Evolutionary conservation across 1,140 invertebrate genomes (phyloP).

Genomic region (Campoletis sonorensis): DNA sequence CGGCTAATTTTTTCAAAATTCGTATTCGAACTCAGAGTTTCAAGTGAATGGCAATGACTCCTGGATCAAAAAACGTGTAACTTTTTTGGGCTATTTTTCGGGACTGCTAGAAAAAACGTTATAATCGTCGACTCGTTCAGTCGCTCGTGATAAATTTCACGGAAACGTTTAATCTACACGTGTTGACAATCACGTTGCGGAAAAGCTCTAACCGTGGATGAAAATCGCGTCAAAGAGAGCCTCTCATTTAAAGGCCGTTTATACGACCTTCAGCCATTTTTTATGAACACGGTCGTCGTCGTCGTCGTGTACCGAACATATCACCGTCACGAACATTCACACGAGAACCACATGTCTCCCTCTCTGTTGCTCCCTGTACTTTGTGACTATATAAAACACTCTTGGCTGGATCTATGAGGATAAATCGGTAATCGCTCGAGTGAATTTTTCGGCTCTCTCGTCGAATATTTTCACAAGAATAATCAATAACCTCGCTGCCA

Average conservation of each 20-base stretch:
- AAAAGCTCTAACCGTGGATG: constrained; percentile 2
- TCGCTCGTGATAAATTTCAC: too few species aligned
- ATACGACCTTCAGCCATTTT: constrained; percentile 43
- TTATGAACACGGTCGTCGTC: constrained; percentile 18
- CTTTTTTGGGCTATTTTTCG: too few species aligned
- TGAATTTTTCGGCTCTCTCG: neutral
- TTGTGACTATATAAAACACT: neutral
- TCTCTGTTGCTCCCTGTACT: neutral
- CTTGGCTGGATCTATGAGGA: constrained; percentile 39
- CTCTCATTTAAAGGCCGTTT: constrained; percentile 33
- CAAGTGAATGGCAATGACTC: too few species aligned
- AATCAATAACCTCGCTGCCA: neutral
- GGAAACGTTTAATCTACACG: too few species aligned
- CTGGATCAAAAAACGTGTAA: too few species aligned
- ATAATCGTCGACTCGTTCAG: too few species aligned
- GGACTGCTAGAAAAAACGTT: too few species aligned
- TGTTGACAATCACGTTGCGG: constrained; percentile 10
- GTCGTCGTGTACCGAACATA: too few species aligned
- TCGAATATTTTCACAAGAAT: neutral
- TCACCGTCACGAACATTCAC: too few species aligned
- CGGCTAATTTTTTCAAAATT: too few species aligned
- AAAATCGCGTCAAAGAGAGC: constrained; percentile 42
- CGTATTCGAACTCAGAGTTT: too few species aligned
- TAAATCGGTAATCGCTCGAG: constrained; percentile 5
- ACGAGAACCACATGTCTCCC: too few species aligned